phyloP scores from a whole-genome alignment of 2,797 vertebrate species.

The Bradypodion ventrale region DNA sequence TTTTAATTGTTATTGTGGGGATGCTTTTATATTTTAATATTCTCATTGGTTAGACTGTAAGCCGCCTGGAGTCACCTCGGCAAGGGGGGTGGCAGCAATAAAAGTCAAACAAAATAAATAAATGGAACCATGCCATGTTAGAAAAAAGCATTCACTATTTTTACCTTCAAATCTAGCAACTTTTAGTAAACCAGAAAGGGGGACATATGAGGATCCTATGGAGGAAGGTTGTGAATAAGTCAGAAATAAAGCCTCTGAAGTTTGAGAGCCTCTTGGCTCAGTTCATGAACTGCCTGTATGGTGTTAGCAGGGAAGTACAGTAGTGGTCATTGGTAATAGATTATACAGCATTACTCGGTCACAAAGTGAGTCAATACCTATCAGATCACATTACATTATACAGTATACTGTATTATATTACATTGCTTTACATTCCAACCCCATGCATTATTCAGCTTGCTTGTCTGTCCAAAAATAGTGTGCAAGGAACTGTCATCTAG shows the following conservation, averaged over 20 bases:
- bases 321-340: not conserved
- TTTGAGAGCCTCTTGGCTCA: too few relatives aligned
- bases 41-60: too few relatives aligned
- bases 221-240: too few relatives aligned
- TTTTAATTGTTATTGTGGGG: too few relatives aligned
- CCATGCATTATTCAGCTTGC: not conserved
- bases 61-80: too few relatives aligned
- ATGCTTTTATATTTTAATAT: too few relatives aligned
- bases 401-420: too few relatives aligned
- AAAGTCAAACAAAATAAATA: too few relatives aligned
- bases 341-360: too few relatives aligned
- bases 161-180: not conserved
- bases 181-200: not conserved
- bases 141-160: not conserved
- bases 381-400: not conserved
- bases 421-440: not conserved
- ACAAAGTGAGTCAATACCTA: not conserved
- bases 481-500: constrained; percentile 23
- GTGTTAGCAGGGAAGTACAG: not conserved
- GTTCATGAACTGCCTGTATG: too few relatives aligned
- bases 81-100: too few relatives aligned
- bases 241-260: too few relatives aligned
- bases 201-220: not conserved
- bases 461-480: constrained; percentile 23
- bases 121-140: not conserved